Evolutionary conservation across 2,888 invertebrate species (phyloP), one percentile per base, ranked within the genome.

Genomic region (Oxycera nigricornis): DNA sequence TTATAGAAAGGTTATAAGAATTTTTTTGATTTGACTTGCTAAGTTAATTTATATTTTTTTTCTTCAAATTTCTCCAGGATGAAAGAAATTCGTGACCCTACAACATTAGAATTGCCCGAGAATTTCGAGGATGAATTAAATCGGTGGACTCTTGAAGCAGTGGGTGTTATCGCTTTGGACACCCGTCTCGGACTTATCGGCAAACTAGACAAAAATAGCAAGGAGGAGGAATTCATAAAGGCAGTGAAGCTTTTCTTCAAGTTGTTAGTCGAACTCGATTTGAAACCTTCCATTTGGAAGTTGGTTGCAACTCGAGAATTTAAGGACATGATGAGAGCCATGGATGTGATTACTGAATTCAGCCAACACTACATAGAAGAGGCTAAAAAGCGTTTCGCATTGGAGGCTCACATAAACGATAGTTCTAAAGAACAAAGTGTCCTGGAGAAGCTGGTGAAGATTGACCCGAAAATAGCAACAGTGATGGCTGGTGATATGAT

Each of bases 401-500:
- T 52, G n/a, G 77, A 79, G 2, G 77, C 80, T 24, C 80, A 79
- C n/a, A 75, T 78, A 0, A 77, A 75, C 11, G 83, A 86, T 26
- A 85, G 87, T 17, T 84, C 22, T 2, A 17, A 87, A n/a, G 86
- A 87, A 11, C 30, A 79, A 77, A 91, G 91, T 80, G 86, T 92
- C 22, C 83, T 92, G 74, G 90, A 92, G 81, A 89, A 89, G 79
- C 81, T 92, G 26, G 82, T 90, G n/a, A 86, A 86, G 4, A 86
- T 89, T 22, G 90, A 91, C 79, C 87, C 88, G 74, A 87, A 86
- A 79, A 87, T 90, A 9, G 92, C 92, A 0, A 80, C 88, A 30
- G 87, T 90, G 78, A 91, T 92, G 89, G 90, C 90, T 0, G 87
- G 89, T 77, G 92, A 92, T 81, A 89, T 92, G 89, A 79, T 92